phyloP scores from a whole-genome alignment of 2,797 vertebrate genomes.

The Parambassis ranga region DNA sequence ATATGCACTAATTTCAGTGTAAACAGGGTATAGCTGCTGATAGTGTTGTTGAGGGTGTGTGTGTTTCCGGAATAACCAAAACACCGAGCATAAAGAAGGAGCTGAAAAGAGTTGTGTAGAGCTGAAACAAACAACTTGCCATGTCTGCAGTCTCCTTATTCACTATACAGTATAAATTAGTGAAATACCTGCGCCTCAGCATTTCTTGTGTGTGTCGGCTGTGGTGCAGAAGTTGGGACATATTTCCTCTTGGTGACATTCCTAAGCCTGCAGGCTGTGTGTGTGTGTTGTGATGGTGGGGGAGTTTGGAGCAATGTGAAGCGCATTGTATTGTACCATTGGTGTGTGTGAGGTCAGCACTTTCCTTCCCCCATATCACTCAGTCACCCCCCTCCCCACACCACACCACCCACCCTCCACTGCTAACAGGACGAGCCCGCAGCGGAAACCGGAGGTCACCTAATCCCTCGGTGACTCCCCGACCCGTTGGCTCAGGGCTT shows the following conservation, averaged over 20 bases:
- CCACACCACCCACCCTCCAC: slow-evolving; percentile 35
- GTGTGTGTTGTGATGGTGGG: slow-evolving; percentile 30
- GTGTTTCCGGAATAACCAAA: slow-evolving; percentile 2
- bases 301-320: slow-evolving; percentile 53
- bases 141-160: not conserved
- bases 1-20: too few species aligned
- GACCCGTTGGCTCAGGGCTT: slow-evolving; percentile 80
- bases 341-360: slow-evolving; percentile 81
- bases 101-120: not conserved
- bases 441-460: slow-evolving; percentile 84
- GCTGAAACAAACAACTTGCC: not conserved
- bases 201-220: slow-evolving; percentile 18
- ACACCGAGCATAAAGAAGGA: not conserved
- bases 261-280: slow-evolving; percentile 55
- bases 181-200: slow-evolving; percentile 13
- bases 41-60: not conserved
- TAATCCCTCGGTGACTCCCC: slow-evolving; percentile 82
- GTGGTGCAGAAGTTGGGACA: slow-evolving; percentile 41
- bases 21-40: too few species aligned
- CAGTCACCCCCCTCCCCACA: slow-evolving; percentile 36
- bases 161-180: not conserved
- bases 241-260: slow-evolving; percentile 76
- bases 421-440: slow-evolving; percentile 74
- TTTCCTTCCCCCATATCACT: slow-evolving; percentile 77
- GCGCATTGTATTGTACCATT: slow-evolving; percentile 72